Base-by-base conservation (phyloP, 2,113 vertebrate species). In the Oncorhynchus gorbuscha region DNA sequence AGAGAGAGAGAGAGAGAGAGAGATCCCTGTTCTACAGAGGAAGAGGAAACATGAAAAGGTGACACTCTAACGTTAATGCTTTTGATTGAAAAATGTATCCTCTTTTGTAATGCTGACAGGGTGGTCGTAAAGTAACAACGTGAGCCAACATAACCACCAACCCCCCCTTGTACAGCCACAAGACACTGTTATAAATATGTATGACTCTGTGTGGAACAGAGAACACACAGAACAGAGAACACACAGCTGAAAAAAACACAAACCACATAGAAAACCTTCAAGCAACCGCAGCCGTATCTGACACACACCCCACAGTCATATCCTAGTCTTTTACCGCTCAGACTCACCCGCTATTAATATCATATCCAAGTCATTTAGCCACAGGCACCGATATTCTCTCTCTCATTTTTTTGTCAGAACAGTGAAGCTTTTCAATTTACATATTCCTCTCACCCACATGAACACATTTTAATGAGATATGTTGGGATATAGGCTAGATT, bases 71-170 rank as follows among this genome's bases (percentile, higher is more conserved):
- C 18, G 61, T 66, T 39, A 12, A 64, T 22, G 61, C 20, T 39
- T 62, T 39, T 61, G 62, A 74, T 61, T 49, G 22, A 7, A 51
- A 74, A 74, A 45, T 16, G 64, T 20, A 74, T 74, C 35, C 4
- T 22, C 3, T 26, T 22, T 35, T 26, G 55, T 77, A 16, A 6
- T 72, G 69, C 75, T 76, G 75, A 75, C 62, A 35, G 49, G 48
- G 16, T 20, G 32, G 24, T n/a, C 55, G 32, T 26, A 24, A 12
- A 26, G 24, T 48, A 13, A 45, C 13, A 39, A 32, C 18, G 35
- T 68, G 48, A 28, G 14, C 7, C 55, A 45, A 26, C 16, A 30
- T 51, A 49, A 51, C 30, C 35, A 55, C 49, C 7, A 39, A 8
- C 6, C 35, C 35, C 35, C 35, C 35, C 1, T 4, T 67, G 22